A percentile compares a stretch with the other conserved stretches of the same genome.
These are phyloP conservation scores for Azorinus chamasolen DNA, from an alignment of 2,888 invertebrate genomes.

Conservation along the genomic window DNA sequence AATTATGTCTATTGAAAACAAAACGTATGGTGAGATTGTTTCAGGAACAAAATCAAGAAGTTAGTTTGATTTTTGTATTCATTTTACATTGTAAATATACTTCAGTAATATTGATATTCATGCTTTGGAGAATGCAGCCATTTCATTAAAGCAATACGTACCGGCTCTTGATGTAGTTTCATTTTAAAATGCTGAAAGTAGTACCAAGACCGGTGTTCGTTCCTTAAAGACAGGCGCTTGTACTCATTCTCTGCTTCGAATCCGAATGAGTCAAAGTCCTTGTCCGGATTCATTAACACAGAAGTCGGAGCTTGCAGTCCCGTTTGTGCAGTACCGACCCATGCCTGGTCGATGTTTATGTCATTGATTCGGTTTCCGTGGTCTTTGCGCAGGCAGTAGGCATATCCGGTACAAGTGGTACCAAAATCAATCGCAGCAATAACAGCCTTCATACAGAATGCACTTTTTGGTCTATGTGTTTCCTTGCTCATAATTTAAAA, in stretches of 20 bases:
- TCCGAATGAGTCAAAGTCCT: slow-evolving; percentile 50
- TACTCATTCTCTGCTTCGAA: slow-evolving; percentile 52
- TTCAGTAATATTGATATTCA: too few species aligned
- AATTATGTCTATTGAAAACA: too few species aligned
- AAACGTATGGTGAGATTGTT: too few species aligned
- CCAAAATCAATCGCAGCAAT: slow-evolving; percentile 27
- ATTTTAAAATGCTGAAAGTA: slow-evolving; percentile 59
- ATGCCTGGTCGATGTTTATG: slow-evolving; percentile 46
- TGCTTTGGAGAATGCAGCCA: too few species aligned
- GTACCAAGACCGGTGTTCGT: slow-evolving; percentile 41
- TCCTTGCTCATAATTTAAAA: too few species aligned
- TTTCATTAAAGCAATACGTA: too few species aligned
- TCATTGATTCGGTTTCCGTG: slow-evolving; percentile 13
- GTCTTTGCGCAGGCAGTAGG: slow-evolving; percentile 35
- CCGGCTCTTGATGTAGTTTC: slow-evolving; percentile 50
- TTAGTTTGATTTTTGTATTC: too few species aligned
- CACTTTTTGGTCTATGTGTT: too few species aligned
- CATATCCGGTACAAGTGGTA: slow-evolving; percentile 44
- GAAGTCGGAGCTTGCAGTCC: slow-evolving; percentile 51
- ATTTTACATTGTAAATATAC: too few species aligned
- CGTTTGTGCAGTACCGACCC: slow-evolving; percentile 39
- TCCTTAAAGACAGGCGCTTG: slow-evolving; percentile 28
- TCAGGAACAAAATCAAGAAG: too few species aligned
- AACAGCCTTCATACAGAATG: not conserved
- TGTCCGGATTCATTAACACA: slow-evolving; percentile 30